Evolutionary conservation across 2,113 vertebrate species (phyloP), one percentile per base, ranked within the genome.

Genomic region (Struthio camelus): DNA sequence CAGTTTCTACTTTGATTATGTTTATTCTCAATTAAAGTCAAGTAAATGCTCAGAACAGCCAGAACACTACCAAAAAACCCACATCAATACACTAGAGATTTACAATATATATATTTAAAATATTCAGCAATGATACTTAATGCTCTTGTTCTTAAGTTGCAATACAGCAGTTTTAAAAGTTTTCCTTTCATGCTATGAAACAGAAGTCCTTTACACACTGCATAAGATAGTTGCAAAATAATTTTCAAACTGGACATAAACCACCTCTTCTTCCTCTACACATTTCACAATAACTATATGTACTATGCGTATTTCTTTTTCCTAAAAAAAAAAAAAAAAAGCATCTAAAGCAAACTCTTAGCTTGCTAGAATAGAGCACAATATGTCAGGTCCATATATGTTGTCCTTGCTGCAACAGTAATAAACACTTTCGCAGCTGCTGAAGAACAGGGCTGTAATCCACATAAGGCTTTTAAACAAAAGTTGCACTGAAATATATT

Each of bases 181-280:
- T 50, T 10, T 53, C 17, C 40, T 53, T 3, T 48, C 2, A 8
- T 36, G 1, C 4, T 82, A 6, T 64, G 44, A 72, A 76, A 54
- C 1, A 53, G 40, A 50, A 76, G 23, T 64, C 34, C 46, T 62
- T 51, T 11, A 5, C 0, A 17, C 1, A 25, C 40, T 23, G 53
- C n/a, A 25, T 11, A 32, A 73, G 48, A 30, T 14, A 89, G 22
- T 25, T 46, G 28, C 14, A 69, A 44, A 67, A 19, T 2, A 7
- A 20, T 7, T 34, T 5, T 51, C 56, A 23, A 30, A 1, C 42
- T 9, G 14, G 32, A 22, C 48, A 23, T 2, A 18, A 11, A 40
- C 10, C 56, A 69, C 54, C 7, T 67, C 54, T 28, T n/a, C 42
- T 15, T 48, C 27, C 61, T 7, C 40, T 51, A 23, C 42, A 42